phyloP scores from a whole-genome alignment of 2,113 vertebrate species.

The Stercorarius parasiticus region DNA sequence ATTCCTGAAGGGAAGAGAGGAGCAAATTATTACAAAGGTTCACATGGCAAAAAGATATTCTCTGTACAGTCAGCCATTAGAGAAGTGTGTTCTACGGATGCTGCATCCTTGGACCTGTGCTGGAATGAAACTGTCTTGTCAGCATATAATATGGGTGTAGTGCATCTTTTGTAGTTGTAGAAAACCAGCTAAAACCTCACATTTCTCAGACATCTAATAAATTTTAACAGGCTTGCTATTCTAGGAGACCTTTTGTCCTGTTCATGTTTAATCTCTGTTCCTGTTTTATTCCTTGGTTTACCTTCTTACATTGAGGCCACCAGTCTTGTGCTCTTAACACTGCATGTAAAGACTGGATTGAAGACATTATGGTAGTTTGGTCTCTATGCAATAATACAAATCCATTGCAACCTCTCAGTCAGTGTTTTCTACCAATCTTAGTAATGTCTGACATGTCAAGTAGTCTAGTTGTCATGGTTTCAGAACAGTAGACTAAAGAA shows the following conservation, averaged over 20 bases:
- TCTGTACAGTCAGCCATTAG: background rate
- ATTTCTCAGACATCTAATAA: background rate
- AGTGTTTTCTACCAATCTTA: background rate
- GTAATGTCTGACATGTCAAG: background rate
- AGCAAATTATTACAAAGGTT: background rate
- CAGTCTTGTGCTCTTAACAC: background rate
- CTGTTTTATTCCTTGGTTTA: background rate
- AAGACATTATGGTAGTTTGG: rapidly evolving
- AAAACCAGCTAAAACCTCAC: background rate
- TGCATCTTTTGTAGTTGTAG: background rate
- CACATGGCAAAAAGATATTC: background rate
- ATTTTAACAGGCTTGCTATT: background rate
- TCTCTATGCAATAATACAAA: background rate
- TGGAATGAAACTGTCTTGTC: background rate
- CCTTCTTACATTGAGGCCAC: background rate
- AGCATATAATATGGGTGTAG: background rate
- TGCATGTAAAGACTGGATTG: rapidly evolving
- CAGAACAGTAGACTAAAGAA: background rate
- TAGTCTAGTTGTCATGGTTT: background rate
- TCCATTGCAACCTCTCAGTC: background rate
- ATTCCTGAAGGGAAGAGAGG: background rate
- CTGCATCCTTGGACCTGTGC: background rate
- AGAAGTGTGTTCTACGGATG: background rate
- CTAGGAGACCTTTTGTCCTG: background rate
- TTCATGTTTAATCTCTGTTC: background rate